Conservation (phyloP, 92 coral and sea anemone species). For the Anthopleura xanthogrammica region DNA sequence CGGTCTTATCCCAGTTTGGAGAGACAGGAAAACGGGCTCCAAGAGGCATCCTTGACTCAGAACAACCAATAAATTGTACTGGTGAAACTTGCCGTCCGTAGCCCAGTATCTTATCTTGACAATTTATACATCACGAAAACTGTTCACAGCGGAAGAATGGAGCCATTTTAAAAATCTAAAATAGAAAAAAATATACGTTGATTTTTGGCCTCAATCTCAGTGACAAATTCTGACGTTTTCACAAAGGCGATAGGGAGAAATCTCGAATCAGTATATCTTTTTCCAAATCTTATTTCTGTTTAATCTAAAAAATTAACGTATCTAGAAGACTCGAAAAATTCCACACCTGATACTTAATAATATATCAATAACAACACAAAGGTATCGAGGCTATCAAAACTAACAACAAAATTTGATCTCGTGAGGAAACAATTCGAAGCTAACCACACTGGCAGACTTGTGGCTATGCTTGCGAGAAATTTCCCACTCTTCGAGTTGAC, state of each 20-base stretch:
- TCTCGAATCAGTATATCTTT: background rate
- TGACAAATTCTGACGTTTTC: background rate
- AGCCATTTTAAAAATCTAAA: slow-evolving; percentile 1
- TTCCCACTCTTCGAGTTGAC: slow-evolving; percentile 9
- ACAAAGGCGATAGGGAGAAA: background rate
- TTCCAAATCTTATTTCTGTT: slow-evolving; percentile 6
- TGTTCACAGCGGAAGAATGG: slow-evolving; percentile 14
- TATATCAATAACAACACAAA: slow-evolving; percentile 14
- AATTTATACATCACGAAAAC: background rate
- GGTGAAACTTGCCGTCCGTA: slow-evolving; percentile 3
- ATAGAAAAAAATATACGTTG: background rate
- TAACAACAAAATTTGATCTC: slow-evolving; percentile 8
- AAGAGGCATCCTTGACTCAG: background rate
- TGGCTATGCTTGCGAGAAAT: slow-evolving; percentile 19
- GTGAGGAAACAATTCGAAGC: slow-evolving; percentile 4
- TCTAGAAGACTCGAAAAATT: slow-evolving; percentile 19
- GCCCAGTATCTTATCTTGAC: slow-evolving; percentile 2
- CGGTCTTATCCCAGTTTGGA: background rate
- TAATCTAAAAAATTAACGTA: slow-evolving; percentile 4
- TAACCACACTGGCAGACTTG: slow-evolving; percentile 30
- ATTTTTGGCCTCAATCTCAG: background rate
- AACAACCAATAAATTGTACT: background rate
- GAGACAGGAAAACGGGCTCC: slow-evolving; percentile 1
- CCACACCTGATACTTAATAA: slow-evolving; percentile 11
- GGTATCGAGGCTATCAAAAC: slow-evolving; percentile 22